Percentiles rank a stretch among this genome's conserved stretches.
Conservation (phyloP, 1,140 invertebrate species). For the Oedothorax gibbosus region DNA sequence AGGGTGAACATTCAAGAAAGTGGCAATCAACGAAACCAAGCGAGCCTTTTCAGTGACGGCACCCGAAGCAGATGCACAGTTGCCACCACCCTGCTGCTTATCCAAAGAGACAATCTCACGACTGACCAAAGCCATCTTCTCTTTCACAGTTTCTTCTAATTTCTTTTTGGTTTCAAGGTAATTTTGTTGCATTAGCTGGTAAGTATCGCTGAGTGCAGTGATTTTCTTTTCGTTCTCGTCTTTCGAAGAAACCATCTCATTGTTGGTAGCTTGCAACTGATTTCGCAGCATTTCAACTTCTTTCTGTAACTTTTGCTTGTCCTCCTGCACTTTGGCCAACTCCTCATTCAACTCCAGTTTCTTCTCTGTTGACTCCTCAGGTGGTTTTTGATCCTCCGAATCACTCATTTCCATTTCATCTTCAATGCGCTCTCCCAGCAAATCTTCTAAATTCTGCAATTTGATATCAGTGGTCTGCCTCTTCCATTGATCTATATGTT, state of each 20-base stretch:
- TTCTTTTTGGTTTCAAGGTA: slow-evolving; percentile 68
- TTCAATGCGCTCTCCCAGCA: slow-evolving; percentile 76
- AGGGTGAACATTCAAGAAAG: slow-evolving; percentile 88
- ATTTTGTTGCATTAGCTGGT: slow-evolving; percentile 72
- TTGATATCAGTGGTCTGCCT: slow-evolving; percentile 85
- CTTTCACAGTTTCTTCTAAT: too few relatives aligned
- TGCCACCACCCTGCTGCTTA: slow-evolving; percentile 79
- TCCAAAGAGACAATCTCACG: slow-evolving; percentile 64
- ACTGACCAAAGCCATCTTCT: too few relatives aligned
- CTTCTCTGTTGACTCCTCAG: neutral
- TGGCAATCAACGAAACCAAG: slow-evolving; percentile 77
- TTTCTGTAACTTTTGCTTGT: slow-evolving; percentile 58
- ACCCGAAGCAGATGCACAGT: neutral
- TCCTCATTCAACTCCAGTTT: too few relatives aligned
- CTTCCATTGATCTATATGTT: slow-evolving; percentile 97
- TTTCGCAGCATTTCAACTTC: slow-evolving; percentile 92
- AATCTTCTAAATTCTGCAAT: slow-evolving; percentile 80
- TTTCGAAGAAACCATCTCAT: slow-evolving; percentile 81
- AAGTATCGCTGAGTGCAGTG: too few relatives aligned
- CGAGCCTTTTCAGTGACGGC: neutral
- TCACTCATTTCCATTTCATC: slow-evolving; percentile 87
- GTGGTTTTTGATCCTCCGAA: slow-evolving; percentile 70
- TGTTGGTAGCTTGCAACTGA: slow-evolving; percentile 93
- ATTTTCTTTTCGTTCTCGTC: slow-evolving; percentile 78
- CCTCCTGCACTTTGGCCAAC: too few relatives aligned